phyloP scores from a whole-genome alignment of 2,797 vertebrate species.

The Coregonus suidteri region DNA sequence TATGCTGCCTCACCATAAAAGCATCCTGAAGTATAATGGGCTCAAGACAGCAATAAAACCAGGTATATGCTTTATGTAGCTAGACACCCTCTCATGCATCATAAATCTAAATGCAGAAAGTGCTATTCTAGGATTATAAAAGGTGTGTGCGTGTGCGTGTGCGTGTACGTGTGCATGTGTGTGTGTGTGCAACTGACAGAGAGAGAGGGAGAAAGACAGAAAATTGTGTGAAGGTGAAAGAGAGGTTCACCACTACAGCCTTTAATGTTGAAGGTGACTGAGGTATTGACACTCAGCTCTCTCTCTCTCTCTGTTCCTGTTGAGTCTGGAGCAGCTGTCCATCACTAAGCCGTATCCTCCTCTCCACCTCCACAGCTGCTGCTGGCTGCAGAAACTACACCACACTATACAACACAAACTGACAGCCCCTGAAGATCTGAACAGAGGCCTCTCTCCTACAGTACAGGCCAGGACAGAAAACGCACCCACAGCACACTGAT shows the following conservation, averaged over 20 bases:
- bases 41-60: conserved; percentile 7
- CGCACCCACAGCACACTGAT: background rate
- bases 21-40: background rate
- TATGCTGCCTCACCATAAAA: background rate
- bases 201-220: background rate
- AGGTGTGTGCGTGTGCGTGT: background rate
- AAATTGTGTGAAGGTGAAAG: background rate
- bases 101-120: background rate
- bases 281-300: background rate
- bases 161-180: background rate
- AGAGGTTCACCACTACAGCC: no score
- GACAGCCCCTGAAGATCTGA: background rate
- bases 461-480: background rate
- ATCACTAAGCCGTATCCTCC: background rate
- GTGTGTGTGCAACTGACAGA: background rate
- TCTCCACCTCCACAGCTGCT: background rate
- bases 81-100: conserved; percentile 5
- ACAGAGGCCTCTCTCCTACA: background rate
- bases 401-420: background rate
- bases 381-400: no score
- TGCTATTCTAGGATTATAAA: background rate
- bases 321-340: background rate
- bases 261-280: background rate
- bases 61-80: conserved; percentile 5
- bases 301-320: background rate